Percentiles rank a stretch among this genome's conserved stretches.
Conservation (phyloP, 2,113 vertebrate genomes). For the Cyanoderma ruficeps region DNA sequence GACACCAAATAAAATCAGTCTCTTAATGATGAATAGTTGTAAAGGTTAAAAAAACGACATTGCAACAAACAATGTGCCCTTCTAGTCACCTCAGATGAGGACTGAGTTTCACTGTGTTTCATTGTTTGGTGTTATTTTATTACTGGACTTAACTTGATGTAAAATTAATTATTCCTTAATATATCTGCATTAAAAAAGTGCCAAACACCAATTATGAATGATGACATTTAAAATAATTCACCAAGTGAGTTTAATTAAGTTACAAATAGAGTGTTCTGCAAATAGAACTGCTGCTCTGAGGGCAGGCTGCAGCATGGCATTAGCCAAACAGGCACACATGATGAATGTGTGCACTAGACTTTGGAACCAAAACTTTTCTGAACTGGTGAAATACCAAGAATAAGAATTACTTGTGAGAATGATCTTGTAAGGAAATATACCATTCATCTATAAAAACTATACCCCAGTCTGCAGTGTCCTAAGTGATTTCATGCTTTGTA, state of each 20-base stretch:
- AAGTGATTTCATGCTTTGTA: background rate
- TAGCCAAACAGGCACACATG: background rate
- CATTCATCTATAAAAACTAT: background rate
- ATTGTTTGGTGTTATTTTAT: background rate
- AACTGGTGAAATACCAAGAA: background rate
- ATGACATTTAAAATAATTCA: conserved; percentile 37
- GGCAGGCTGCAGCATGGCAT: background rate
- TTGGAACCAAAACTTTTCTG: background rate
- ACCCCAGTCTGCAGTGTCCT: background rate
- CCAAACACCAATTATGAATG: background rate
- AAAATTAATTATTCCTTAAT: conserved; percentile 20
- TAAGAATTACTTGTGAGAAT: background rate
- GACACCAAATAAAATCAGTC: background rate
- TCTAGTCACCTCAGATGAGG: background rate
- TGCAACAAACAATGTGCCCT: background rate
- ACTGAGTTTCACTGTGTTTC: background rate
- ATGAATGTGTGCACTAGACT: background rate
- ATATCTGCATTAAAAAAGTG: background rate
- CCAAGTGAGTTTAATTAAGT: conserved; percentile 24
- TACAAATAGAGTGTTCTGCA: background rate
- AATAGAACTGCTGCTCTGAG: conserved; percentile 5
- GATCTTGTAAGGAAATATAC: background rate
- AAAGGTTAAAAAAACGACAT: background rate
- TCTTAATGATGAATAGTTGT: background rate
- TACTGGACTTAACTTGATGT: background rate